These are phyloP conservation scores for Pseudopipra pipra DNA, from an alignment of 2,113 vertebrate genomes.

Conservation along the genomic window DNA sequence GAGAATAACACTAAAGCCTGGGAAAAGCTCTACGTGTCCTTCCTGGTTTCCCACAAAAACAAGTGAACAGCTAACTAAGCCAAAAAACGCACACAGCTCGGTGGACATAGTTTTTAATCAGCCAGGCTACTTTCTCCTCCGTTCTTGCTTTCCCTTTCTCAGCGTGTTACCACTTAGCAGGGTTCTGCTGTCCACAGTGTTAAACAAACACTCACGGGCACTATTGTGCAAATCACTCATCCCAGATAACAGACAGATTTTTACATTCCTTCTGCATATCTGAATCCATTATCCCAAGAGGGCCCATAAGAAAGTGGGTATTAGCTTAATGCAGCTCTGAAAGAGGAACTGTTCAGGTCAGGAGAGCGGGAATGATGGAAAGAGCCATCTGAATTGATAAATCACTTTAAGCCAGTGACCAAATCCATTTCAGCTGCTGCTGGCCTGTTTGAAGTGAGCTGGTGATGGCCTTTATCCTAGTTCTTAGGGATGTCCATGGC, in stretches of 20 bases:
- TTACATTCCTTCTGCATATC: slow-evolving; percentile 63
- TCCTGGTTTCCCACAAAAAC: slow-evolving; percentile 26
- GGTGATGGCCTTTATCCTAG: background rate
- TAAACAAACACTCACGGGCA: background rate
- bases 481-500: background rate
- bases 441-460: slow-evolving; percentile 42
- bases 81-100: slow-evolving; percentile 1
- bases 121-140: background rate
- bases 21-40: background rate
- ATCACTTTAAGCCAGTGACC: slow-evolving; percentile 15
- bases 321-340: slow-evolving; percentile 55
- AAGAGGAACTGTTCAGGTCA: slow-evolving; percentile 29
- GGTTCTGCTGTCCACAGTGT: background rate
- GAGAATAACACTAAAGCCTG: slow-evolving; percentile 7
- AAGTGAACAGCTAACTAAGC: slow-evolving; percentile 30
- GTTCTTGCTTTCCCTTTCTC: slow-evolving; percentile 10
- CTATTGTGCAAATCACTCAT: slow-evolving; percentile 18
- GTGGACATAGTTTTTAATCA: background rate
- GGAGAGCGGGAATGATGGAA: background rate
- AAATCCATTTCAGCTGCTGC: slow-evolving; percentile 56
- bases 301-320: slow-evolving; percentile 45
- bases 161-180: background rate
- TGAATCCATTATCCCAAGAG: slow-evolving; percentile 49
- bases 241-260: slow-evolving; percentile 39
- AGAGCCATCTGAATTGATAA: slow-evolving; percentile 26